phyloP scores from a whole-genome alignment of 2,888 invertebrate species.

The Artemia sinica region DNA sequence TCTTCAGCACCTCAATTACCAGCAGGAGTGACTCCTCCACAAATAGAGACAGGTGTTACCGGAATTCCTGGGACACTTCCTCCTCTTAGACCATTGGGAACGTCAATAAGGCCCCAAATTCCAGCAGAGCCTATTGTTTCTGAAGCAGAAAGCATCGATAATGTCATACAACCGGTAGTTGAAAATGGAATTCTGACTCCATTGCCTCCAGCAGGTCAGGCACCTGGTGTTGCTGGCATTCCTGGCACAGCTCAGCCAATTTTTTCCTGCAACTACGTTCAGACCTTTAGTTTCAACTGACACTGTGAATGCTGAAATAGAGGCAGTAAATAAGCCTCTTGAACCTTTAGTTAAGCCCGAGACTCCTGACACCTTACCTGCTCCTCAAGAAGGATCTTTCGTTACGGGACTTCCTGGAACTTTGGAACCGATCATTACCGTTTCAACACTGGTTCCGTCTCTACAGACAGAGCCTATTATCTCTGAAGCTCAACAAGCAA shows the following conservation, averaged over 20 bases:
- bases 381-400: too few species aligned
- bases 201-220: not conserved
- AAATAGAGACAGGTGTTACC: not conserved
- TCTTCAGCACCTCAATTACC: too few species aligned
- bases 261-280: not conserved
- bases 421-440: not conserved
- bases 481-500: not conserved
- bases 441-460: not conserved
- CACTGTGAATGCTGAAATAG: not conserved
- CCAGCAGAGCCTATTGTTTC: not conserved
- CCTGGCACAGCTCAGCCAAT: conserved; percentile 6
- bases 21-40: not conserved
- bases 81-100: not conserved
- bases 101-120: not conserved
- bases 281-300: not conserved
- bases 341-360: too few species aligned
- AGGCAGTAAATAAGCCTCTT: too few species aligned
- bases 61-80: not conserved
- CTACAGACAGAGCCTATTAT: not conserved
- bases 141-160: not conserved
- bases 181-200: not conserved
- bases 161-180: not conserved
- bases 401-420: not conserved
- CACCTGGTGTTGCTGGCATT: not conserved
- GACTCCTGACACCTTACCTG: too few species aligned